A percentile compares a stretch with the other conserved stretches of the same genome.
These are phyloP conservation scores for Furcula furcula DNA, from an alignment of 2,888 invertebrate species.

Conservation along the genomic window DNA sequence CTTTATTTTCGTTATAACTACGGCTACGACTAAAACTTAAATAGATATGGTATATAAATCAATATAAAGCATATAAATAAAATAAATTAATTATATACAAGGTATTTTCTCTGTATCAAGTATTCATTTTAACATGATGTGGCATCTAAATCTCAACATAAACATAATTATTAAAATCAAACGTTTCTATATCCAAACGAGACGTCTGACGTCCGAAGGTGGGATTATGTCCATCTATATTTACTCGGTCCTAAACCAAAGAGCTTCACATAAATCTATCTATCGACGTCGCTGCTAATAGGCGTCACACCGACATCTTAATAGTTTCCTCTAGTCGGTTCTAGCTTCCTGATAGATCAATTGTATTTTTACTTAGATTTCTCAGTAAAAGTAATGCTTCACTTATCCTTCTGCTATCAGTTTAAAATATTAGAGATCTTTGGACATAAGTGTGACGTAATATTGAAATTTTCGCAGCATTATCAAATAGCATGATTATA, in stretches of 20 bases:
- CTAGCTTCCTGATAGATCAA: constrained; percentile 40
- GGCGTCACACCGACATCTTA: constrained; percentile 66
- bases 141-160: neutral
- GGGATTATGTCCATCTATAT: constrained; percentile 45
- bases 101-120: too few relatives aligned
- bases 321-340: constrained; percentile 66
- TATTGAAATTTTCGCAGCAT: too few relatives aligned
- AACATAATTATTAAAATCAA: constrained; percentile 16
- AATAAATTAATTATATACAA: too few relatives aligned
- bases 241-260: constrained; percentile 31
- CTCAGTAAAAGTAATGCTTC: constrained; percentile 12
- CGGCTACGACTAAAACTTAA: too few relatives aligned
- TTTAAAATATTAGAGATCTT: too few relatives aligned
- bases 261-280: constrained; percentile 60
- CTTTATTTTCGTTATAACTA: too few relatives aligned
- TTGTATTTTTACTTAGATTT: constrained; percentile 23
- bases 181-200: constrained; percentile 22
- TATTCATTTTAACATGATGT: too few relatives aligned
- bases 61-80: too few relatives aligned
- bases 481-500: too few relatives aligned
- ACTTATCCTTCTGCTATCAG: too few relatives aligned
- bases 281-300: constrained; percentile 61
- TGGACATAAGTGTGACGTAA: too few relatives aligned
- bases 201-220: constrained; percentile 21
- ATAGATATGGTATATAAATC: too few relatives aligned